Percentiles rank a stretch among this genome's conserved stretches.
These are phyloP conservation scores for Phortica magna DNA, from an alignment of 2,888 invertebrate genomes.

Conservation along the genomic window DNA sequence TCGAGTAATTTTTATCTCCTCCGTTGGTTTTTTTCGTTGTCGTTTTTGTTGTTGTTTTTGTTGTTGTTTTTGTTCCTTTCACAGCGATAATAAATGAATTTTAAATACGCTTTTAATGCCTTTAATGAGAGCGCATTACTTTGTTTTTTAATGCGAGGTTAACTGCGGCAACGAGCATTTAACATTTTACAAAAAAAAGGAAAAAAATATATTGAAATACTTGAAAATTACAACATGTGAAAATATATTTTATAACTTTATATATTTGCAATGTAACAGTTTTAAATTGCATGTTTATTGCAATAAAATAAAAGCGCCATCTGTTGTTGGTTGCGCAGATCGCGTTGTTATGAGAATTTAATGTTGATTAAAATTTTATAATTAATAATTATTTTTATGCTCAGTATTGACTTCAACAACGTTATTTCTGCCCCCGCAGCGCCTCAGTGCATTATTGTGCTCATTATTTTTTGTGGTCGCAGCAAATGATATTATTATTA, in stretches of 20 bases:
- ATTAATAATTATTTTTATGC: conserved; percentile 43
- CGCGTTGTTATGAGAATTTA: conserved; percentile 14
- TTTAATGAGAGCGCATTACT: conserved; percentile 56
- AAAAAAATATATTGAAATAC: neutral
- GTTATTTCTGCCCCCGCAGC: neutral
- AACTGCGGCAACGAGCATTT: neutral
- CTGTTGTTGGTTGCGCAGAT: neutral
- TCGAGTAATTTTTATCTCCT: conserved; percentile 23
- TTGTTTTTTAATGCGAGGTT: conserved; percentile 29
- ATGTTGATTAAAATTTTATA: conserved; percentile 47
- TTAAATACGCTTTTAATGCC: conserved; percentile 55
- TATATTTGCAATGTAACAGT: conserved; percentile 55
- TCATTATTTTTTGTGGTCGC: conserved; percentile 13
- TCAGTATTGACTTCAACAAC: neutral
- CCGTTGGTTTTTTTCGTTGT: neutral
- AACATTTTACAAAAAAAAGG: neutral
- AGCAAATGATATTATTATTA: conserved; percentile 9
- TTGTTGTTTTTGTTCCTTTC: conserved; percentile 2
- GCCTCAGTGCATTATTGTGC: neutral
- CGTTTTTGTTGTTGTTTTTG: too few species aligned
- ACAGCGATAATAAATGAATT: conserved; percentile 29
- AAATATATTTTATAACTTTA: neutral
- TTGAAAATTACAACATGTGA: neutral
- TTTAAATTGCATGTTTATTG: conserved; percentile 14
- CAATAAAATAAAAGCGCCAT: neutral